Conservation (phyloP, 2,113 vertebrate species). For the Odocoileus virginianus region DNA sequence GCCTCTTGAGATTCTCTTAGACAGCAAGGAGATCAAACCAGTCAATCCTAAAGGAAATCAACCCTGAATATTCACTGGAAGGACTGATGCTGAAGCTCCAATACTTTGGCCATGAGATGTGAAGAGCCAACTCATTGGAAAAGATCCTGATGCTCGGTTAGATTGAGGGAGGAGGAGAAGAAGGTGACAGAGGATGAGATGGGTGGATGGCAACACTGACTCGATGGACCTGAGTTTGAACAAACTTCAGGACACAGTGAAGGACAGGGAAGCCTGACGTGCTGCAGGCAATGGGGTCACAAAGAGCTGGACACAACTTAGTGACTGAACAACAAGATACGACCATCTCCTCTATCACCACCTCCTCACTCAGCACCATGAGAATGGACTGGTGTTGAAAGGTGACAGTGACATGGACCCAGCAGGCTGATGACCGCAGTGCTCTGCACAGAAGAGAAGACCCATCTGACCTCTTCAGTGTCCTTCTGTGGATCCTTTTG, state of each 20-base stretch:
- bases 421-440: neutral
- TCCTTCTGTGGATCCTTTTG: neutral
- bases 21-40: neutral
- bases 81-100: neutral
- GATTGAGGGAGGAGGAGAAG: neutral
- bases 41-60: neutral
- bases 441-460: neutral
- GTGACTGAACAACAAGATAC: neutral
- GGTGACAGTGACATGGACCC: neutral
- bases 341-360: neutral
- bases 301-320: neutral
- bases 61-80: neutral
- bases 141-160: neutral
- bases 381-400: neutral
- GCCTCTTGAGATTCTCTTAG: neutral
- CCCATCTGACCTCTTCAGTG: neutral
- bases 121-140: neutral
- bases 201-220: neutral
- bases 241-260: neutral
- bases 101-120: neutral
- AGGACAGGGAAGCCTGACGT: neutral
- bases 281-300: neutral
- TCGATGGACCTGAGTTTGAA: neutral
- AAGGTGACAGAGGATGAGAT: neutral
- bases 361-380: neutral